phyloP scores from a whole-genome alignment of 1,140 invertebrate species.

The Cyrtorhinus lividipennis region DNA sequence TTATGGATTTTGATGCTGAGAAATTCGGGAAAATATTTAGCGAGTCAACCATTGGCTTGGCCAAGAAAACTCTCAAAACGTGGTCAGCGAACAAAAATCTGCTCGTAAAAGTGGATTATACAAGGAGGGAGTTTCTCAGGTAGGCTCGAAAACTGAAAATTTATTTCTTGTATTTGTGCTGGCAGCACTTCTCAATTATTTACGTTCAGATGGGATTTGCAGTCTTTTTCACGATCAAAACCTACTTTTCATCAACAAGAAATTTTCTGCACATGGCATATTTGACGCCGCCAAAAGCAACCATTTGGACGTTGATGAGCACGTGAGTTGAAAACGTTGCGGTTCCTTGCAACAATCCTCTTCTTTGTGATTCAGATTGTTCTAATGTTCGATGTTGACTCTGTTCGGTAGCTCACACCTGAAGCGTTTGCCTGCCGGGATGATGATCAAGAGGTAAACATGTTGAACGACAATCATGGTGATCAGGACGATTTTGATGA shows the following conservation, averaged over 20 bases:
- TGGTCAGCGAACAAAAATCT: background rate
- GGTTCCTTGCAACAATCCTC: background rate
- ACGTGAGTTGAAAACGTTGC: background rate
- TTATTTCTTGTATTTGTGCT: no score
- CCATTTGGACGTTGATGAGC: slow-evolving; percentile 27
- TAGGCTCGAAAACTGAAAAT: no score
- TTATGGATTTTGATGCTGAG: background rate
- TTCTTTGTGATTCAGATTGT: background rate
- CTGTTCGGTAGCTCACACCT: background rate
- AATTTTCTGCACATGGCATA: slow-evolving; percentile 17
- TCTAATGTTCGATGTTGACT: background rate
- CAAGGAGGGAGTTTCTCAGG: background rate
- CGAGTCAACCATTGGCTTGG: background rate
- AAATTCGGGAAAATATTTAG: background rate
- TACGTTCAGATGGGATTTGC: background rate
- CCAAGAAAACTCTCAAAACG: background rate
- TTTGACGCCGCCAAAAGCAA: slow-evolving; percentile 35
- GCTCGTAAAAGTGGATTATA: background rate
- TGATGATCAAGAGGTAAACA: slow-evolving; percentile 28
- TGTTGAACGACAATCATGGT: slow-evolving; percentile 25
- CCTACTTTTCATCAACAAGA: slow-evolving; percentile 9
- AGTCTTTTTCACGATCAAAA: slow-evolving; percentile 12
- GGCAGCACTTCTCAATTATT: no score
- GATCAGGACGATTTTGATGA: slow-evolving; percentile 26
- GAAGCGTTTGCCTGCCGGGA: slow-evolving; percentile 25